These are phyloP conservation scores for Sarotherodon lohbergeri DNA, from an alignment of 2,113 vertebrate genomes.

Conservation along the genomic window DNA sequence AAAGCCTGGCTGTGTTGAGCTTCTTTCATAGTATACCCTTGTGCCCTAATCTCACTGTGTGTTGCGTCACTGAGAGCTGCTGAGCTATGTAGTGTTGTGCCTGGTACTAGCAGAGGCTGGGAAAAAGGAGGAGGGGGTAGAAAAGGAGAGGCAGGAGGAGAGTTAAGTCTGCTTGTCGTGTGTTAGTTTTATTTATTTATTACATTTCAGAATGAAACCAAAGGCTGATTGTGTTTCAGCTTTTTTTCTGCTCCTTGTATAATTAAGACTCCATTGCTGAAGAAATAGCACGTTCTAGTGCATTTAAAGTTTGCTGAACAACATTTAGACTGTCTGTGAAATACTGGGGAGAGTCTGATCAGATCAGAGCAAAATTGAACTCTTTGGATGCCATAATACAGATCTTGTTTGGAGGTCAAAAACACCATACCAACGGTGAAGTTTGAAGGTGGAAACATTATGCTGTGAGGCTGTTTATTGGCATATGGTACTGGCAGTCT, in stretches of 20 bases:
- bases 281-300: background rate
- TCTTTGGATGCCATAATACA: background rate
- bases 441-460: background rate
- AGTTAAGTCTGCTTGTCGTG: background rate
- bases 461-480: background rate
- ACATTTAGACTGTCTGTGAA: background rate
- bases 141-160: background rate
- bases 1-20: background rate
- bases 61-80: background rate
- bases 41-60: background rate
- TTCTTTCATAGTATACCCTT: background rate
- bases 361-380: background rate
- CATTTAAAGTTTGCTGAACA: background rate
- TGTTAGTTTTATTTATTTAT: background rate
- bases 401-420: background rate
- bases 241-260: background rate
- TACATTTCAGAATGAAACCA: background rate
- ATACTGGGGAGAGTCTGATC: background rate
- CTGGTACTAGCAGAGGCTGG: background rate
- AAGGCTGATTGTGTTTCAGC: background rate
- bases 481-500: background rate
- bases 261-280: background rate
- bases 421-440: background rate
- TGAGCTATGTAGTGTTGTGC: background rate
- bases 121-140: background rate